phyloP scores from a whole-genome alignment of 2,797 vertebrate genomes.

The Bryconaethiops microstoma region DNA sequence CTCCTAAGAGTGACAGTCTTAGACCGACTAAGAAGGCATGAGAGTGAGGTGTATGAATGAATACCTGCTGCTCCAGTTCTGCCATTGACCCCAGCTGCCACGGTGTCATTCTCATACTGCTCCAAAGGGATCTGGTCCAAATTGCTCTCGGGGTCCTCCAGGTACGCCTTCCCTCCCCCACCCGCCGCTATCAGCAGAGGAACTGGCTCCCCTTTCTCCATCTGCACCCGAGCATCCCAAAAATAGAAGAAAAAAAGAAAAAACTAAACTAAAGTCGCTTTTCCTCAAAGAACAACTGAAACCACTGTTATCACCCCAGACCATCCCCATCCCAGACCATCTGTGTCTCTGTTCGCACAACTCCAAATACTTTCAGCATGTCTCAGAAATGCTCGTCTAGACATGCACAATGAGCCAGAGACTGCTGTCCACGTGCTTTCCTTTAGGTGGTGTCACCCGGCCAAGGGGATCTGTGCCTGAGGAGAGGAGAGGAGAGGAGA shows the following conservation, averaged over 20 bases:
- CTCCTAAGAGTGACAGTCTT: not conserved
- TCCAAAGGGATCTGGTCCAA: conserved; percentile 75
- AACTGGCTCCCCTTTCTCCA: conserved; percentile 75
- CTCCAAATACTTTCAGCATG: conserved; percentile 52
- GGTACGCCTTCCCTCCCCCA: conserved; percentile 89
- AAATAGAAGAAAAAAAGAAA: conserved; percentile 4
- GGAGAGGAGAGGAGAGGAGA: not conserved
- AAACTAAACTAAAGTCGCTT: conserved; percentile 1
- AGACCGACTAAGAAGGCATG: not conserved
- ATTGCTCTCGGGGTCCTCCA: conserved; percentile 79
- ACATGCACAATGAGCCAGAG: conserved; percentile 17
- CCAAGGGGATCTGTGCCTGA: conserved; percentile 7
- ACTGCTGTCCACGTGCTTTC: conserved; percentile 44
- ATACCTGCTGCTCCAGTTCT: conserved; percentile 85
- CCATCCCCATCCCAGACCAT: conserved; percentile 22
- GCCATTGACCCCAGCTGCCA: conserved; percentile 76
- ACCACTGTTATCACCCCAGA: not conserved
- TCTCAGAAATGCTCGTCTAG: conserved; percentile 45
- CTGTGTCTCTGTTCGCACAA: conserved; percentile 30
- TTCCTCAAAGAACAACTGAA: conserved; percentile 24
- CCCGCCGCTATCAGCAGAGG: conserved; percentile 89
- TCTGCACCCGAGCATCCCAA: conserved; percentile 62
- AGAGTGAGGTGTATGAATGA: conserved; percentile 6
- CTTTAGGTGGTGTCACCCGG: conserved; percentile 22
- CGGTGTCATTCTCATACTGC: conserved; percentile 84